These are phyloP conservation scores for Platyrinchus mystaceus DNA, from an alignment of 2,797 vertebrate genomes.

Conservation along the genomic window DNA sequence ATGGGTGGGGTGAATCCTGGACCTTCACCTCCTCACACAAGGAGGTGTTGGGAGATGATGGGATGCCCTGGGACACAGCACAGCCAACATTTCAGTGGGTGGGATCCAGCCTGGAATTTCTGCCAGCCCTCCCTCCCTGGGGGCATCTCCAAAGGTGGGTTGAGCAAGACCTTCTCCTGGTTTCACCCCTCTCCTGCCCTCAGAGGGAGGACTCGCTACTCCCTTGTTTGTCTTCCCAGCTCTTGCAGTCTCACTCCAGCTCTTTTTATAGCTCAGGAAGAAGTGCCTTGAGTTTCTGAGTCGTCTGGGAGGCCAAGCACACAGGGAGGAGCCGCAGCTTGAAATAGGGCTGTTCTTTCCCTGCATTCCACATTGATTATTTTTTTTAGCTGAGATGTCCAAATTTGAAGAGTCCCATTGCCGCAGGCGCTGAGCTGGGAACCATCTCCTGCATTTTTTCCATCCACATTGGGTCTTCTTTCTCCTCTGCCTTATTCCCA, in stretches of 20 bases:
- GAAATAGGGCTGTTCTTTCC: slow-evolving; percentile 35
- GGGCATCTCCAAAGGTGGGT: background rate
- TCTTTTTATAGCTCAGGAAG: slow-evolving; percentile 34
- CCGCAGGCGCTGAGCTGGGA: background rate
- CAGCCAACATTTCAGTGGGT: background rate
- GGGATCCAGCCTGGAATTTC: background rate
- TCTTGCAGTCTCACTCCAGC: background rate
- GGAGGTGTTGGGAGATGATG: background rate
- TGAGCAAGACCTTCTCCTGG: background rate
- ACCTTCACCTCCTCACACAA: background rate
- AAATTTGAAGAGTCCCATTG: slow-evolving; percentile 15
- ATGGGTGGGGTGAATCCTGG: background rate
- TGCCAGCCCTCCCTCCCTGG: fast-evolving
- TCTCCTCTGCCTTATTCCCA: background rate
- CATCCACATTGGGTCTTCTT: background rate
- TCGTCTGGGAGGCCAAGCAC: background rate
- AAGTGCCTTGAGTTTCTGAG: slow-evolving; percentile 26
- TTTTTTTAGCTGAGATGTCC: slow-evolving; percentile 9
- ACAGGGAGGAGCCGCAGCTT: slow-evolving; percentile 19
- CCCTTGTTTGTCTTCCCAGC: background rate
- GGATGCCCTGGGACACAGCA: fast-evolving
- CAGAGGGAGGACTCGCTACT: background rate
- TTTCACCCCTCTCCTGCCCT: background rate
- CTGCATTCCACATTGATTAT: slow-evolving; percentile 17
- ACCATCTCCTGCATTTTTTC: background rate